Base-by-base conservation (phyloP, 2,888 invertebrate species). In the Aphidoletes aphidimyza region DNA sequence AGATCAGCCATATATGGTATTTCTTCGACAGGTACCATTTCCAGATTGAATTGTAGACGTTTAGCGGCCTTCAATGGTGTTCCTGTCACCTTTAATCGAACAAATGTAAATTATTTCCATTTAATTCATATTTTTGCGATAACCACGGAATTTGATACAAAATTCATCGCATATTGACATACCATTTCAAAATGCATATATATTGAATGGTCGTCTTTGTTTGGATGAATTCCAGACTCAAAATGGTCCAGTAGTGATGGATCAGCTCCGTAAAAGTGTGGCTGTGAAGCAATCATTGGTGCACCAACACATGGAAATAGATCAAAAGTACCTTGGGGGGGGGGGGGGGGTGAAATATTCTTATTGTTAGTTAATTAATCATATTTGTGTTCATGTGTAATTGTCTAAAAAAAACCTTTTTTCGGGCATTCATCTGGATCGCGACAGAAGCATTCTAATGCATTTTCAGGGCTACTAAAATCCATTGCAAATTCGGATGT, bases 251-350 rank as follows among this genome's bases (percentile, higher is more conserved):
- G 22, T 22, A 54, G 54, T 11, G 54, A 3, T 8, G 54, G 54
- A 54, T 54, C 54, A 22, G 54, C 54, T n/a, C 54, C 54, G 22
- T 93, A 93, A 87, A 95, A 95, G 89, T 97, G 97, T 0, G 97
- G 97, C 88, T 95, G 88, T 0, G 96, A 95, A 0, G 92, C 94
- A 14, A 94, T 91, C 83, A 97, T 89, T 0, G 97, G 97, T 0
- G 92, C 94, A 0, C 93, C 93, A 0, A 92, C 87, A 86, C 95
- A 93, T 42, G 88, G 86, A 0, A 86, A 87, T 34, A 96, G 87
- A 87, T 95, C 95, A 91, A 94, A 93, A 0, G 94, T 90, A 0
- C 96, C 96, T 88, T 93, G 93, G n/a, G 92, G n/a, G n/a, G n/a
- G n/a, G n/a, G n/a, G n/a, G n/a, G n/a, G n/a, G n/a, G n/a, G 93